Evolutionary conservation across 2,888 invertebrate genomes (phyloP).

Genomic region (Aethes cnicana): DNA sequence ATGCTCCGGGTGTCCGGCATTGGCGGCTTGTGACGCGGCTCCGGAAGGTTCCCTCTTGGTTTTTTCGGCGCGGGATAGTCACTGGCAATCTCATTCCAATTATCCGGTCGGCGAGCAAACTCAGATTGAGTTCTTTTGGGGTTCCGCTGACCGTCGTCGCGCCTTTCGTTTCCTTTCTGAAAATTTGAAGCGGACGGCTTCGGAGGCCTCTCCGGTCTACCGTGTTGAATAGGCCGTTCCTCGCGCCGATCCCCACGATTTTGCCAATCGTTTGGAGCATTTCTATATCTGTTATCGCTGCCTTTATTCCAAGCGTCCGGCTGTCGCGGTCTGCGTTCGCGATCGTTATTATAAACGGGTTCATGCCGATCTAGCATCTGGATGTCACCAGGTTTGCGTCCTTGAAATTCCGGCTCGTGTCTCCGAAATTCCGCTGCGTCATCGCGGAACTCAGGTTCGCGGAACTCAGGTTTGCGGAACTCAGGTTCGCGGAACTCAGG

Average conservation of each 20-base stretch:
- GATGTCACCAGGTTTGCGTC: too few relatives aligned
- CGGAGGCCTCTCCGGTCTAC: background rate
- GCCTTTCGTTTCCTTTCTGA: background rate
- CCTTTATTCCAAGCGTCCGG: background rate
- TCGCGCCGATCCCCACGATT: background rate
- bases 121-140: background rate
- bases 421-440: too few relatives aligned
- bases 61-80: constrained; percentile 12
- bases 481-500: too few relatives aligned
- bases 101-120: background rate
- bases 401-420: background rate
- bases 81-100: background rate
- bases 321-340: background rate
- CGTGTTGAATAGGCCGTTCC: background rate
- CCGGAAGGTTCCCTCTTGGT: background rate
- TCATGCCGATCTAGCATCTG: too few relatives aligned
- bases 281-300: background rate
- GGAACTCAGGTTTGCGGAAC: too few relatives aligned
- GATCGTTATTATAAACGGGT: too few relatives aligned
- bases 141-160: background rate
- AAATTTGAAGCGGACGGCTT: background rate
- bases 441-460: too few relatives aligned
- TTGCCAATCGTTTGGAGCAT: background rate
- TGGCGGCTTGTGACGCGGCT: background rate
- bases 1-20: too few relatives aligned